Evolutionary conservation across 2,113 vertebrate genomes (phyloP).

Genomic region (Tetrax tetrax): DNA sequence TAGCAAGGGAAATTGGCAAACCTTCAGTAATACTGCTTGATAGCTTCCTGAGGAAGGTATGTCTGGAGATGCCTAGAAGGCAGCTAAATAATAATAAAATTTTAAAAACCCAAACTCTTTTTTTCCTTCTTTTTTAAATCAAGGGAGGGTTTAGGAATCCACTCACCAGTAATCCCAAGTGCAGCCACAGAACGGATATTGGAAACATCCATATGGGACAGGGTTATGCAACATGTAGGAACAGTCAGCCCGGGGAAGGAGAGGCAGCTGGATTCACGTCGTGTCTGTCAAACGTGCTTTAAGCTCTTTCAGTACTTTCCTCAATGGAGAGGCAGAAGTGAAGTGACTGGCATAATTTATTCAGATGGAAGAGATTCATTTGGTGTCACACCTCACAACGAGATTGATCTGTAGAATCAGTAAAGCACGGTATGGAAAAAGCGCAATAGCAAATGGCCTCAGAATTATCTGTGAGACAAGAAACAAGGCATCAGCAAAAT

Average conservation of each 20-base stretch:
- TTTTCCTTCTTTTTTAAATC: not conserved
- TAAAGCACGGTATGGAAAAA: not conserved
- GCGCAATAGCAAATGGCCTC: not conserved
- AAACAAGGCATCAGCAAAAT: not conserved
- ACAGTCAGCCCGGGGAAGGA: not conserved
- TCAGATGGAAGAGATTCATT: slow-evolving; percentile 1
- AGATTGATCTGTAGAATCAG: not conserved
- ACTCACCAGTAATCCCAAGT: slow-evolving; percentile 24
- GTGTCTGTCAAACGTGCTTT: not conserved
- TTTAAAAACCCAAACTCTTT: not conserved
- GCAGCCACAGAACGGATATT: not conserved
- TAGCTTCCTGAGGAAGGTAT: slow-evolving; percentile 1
- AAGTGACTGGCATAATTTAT: not conserved
- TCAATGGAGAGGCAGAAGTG: not conserved
- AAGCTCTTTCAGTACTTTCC: not conserved
- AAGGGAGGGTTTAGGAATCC: slow-evolving; percentile 19
- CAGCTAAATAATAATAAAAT: not conserved
- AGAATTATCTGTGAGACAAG: not conserved
- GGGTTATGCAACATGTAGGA: not conserved
- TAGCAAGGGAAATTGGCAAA: slow-evolving; percentile 59
- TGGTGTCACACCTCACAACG: not conserved
- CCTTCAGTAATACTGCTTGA: slow-evolving; percentile 19
- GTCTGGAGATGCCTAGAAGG: not conserved
- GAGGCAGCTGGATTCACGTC: not conserved
- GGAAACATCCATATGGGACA: not conserved